These are phyloP conservation scores for Seriola aureovittata DNA, from an alignment of 2,113 vertebrate species.

Conservation along the genomic window DNA sequence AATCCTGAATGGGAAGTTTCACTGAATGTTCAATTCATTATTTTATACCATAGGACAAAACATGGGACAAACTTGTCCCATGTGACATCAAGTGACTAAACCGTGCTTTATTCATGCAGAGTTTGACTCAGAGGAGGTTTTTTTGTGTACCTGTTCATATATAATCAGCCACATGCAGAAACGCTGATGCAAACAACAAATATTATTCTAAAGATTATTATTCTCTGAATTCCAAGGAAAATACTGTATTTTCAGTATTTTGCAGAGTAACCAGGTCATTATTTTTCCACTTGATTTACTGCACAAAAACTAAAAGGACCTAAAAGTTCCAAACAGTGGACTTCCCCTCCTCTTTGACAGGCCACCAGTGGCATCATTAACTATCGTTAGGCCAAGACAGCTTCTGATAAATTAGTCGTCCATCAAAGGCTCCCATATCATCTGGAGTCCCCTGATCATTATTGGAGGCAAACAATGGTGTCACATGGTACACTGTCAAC, in stretches of 20 bases:
- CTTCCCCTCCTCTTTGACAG: constrained; percentile 34
- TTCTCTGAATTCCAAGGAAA: neutral
- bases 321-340: constrained; percentile 20
- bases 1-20: constrained; percentile 30
- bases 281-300: neutral
- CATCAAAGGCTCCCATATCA: constrained; percentile 80
- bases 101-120: neutral
- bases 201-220: neutral
- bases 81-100: neutral
- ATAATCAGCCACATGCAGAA: neutral
- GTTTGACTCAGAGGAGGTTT: neutral
- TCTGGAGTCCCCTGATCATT: constrained; percentile 71
- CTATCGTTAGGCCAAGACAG: constrained; percentile 78
- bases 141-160: neutral
- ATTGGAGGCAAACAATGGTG: constrained; percentile 76
- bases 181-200: neutral
- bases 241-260: neutral
- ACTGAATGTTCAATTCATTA: constrained; percentile 5
- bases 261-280: neutral
- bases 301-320: neutral
- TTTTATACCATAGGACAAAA: neutral
- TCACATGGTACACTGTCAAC: constrained; percentile 64
- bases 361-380: constrained; percentile 73
- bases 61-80: neutral
- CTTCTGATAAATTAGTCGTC: constrained; percentile 83